Evolutionary conservation across 1,140 invertebrate species (phyloP).

Genomic region (Drosophila nebulosa): DNA sequence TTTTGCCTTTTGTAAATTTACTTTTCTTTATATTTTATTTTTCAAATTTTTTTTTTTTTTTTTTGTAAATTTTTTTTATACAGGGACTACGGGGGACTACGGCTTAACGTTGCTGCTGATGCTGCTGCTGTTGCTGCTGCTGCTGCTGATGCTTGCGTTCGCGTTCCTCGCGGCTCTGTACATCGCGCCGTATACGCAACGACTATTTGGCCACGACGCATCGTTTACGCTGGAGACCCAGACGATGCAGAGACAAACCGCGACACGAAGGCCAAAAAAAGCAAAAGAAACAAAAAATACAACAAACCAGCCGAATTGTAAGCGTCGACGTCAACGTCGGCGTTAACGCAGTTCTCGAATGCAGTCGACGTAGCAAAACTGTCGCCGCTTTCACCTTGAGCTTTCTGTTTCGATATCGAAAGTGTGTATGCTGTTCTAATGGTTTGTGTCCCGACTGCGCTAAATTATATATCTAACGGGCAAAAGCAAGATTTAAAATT

Average conservation of each 20-base stretch:
- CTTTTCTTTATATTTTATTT: not conserved
- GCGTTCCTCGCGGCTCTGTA: conserved; percentile 72
- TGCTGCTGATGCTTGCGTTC: conserved; percentile 34
- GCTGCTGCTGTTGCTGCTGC: conserved; percentile 19
- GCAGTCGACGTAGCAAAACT: not conserved
- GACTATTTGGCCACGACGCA: conserved; percentile 69
- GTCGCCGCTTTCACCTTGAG: not conserved
- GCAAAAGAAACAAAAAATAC: not conserved
- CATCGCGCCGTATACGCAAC: conserved; percentile 80
- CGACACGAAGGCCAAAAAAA: conserved; percentile 8
- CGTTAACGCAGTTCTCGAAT: not conserved
- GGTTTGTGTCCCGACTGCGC: not conserved
- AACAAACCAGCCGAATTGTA: not conserved
- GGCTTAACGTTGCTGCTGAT: conserved; percentile 7
- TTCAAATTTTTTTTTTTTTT: not conserved
- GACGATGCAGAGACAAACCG: conserved; percentile 27
- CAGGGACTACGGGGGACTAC: not conserved
- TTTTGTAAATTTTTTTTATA: not conserved
- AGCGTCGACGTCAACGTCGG: not conserved
- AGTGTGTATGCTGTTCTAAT: not conserved
- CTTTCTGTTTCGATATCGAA: not conserved
- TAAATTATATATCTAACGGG: not conserved
- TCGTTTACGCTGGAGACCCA: conserved; percentile 71
- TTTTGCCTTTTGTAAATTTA: not conserved
- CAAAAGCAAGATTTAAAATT: not conserved